phyloP scores from a whole-genome alignment of 2,113 vertebrate species.

The Nerophis ophidion region DNA sequence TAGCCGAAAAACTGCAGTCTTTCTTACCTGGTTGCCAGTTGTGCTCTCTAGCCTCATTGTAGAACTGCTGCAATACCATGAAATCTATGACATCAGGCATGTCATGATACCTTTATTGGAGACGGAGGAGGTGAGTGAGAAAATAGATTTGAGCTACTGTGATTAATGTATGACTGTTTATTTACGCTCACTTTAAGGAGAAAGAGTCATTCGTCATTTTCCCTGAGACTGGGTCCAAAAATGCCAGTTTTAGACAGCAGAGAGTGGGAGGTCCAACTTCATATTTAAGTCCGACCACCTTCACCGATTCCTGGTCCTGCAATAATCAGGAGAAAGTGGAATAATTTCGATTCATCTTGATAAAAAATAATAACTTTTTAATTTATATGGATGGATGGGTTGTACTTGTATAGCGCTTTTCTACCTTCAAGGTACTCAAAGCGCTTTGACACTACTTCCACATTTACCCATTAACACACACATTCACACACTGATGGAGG shows the following conservation, averaged over 20 bases:
- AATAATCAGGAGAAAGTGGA: neutral
- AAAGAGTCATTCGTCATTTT: constrained; percentile 98
- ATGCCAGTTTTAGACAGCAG: constrained; percentile 95
- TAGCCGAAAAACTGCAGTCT: neutral
- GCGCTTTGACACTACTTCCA: no score
- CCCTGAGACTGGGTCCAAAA: constrained; percentile 90
- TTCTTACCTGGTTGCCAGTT: constrained; percentile 92
- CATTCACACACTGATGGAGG: no score
- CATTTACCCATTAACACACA: no score
- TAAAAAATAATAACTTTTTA: no score
- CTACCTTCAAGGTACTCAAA: no score
- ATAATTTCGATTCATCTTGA: neutral
- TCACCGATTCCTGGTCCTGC: constrained; percentile 97
- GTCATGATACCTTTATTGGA: constrained; percentile 85
- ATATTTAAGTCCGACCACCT: constrained; percentile 96
- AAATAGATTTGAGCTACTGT: neutral
- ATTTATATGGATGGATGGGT: no score
- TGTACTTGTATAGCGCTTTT: no score
- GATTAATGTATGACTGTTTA: neutral
- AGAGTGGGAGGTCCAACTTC: constrained; percentile 93
- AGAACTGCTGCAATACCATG: constrained; percentile 94
- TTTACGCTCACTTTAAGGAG: constrained; percentile 87
- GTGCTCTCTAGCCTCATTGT: constrained; percentile 93
- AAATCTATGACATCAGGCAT: constrained; percentile 99
- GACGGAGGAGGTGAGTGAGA: neutral